These are phyloP conservation scores for Leuciscus idus DNA, from an alignment of 2,113 vertebrate genomes.

Conservation along the genomic window DNA sequence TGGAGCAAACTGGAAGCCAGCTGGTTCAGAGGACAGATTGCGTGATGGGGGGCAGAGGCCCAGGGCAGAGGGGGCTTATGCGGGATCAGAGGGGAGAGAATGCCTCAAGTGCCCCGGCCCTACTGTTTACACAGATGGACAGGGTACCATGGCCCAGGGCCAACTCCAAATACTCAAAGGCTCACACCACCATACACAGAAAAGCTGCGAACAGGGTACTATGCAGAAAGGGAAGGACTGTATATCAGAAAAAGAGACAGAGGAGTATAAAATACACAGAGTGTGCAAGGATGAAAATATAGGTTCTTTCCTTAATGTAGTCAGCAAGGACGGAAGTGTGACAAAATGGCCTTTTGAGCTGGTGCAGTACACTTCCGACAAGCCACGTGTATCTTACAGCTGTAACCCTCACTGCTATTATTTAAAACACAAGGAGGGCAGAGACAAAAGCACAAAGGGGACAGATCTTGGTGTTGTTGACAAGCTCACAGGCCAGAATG, in stretches of 20 bases:
- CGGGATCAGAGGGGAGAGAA: conserved; percentile 56
- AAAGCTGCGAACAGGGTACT: background rate
- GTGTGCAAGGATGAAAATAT: conserved; percentile 38
- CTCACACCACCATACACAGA: conserved; percentile 12
- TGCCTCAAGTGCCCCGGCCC: conserved; percentile 53
- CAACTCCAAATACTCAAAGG: conserved; percentile 40
- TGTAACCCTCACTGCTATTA: conserved; percentile 85
- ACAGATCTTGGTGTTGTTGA: conserved; percentile 56
- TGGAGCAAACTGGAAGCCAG: conserved; percentile 52
- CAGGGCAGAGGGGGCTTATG: conserved; percentile 50
- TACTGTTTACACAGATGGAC: conserved; percentile 66
- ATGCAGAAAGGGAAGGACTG: background rate
- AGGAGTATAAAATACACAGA: background rate
- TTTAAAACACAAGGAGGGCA: conserved; percentile 59
- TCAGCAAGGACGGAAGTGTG: conserved; percentile 85
- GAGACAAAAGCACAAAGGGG: conserved; percentile 54
- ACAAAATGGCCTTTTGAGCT: conserved; percentile 90
- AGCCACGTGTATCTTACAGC: conserved; percentile 90
- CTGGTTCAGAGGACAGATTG: conserved; percentile 44
- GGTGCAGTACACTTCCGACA: conserved; percentile 88
- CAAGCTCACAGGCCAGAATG: conserved; percentile 63
- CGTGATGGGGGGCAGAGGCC: conserved; percentile 44
- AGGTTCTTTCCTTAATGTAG: conserved; percentile 79
- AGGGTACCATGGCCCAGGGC: conserved; percentile 52
- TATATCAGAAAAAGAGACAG: conserved; percentile 13